These are phyloP conservation scores for Sarcophaga carnaria DNA, from an alignment of 2,888 invertebrate species.

Conservation along the genomic window DNA sequence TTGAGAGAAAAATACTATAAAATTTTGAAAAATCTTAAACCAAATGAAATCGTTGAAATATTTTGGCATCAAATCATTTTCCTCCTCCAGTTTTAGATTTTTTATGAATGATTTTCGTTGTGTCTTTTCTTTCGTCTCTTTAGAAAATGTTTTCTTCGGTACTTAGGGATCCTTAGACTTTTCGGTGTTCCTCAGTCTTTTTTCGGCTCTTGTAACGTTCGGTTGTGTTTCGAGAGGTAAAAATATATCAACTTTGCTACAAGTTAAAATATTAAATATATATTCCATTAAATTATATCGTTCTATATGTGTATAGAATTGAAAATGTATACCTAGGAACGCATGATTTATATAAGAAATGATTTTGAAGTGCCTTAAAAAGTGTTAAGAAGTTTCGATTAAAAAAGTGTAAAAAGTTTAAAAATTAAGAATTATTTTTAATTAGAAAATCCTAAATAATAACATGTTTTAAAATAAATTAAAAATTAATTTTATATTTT, in stretches of 20 bases:
- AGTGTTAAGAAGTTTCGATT: not conserved
- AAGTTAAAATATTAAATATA: not conserved
- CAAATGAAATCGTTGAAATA: constrained; percentile 36
- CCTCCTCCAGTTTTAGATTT: constrained; percentile 35
- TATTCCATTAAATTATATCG: not conserved
- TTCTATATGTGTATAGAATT: too few relatives aligned
- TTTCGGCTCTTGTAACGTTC: constrained; percentile 64
- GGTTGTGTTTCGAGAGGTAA: constrained; percentile 64
- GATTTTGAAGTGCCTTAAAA: not conserved
- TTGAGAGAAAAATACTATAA: constrained; percentile 17
- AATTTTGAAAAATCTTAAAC: constrained; percentile 14
- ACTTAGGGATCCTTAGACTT: constrained; percentile 55
- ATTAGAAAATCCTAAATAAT: not conserved
- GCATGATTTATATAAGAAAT: not conserved
- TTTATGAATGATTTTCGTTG: constrained; percentile 53
- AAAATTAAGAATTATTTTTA: not conserved
- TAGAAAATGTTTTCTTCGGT: not conserved
- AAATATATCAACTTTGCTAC: not conserved
- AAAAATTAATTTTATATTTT: not conserved
- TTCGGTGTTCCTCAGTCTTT: constrained; percentile 59
- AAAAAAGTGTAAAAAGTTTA: not conserved
- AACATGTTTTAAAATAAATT: constrained; percentile 21
- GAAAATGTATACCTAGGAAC: not conserved
- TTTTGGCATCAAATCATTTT: constrained; percentile 53
- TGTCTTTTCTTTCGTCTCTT: not conserved